Evolutionary conservation across 1,140 invertebrate species (phyloP).

Genomic region (Heliothis subflexa): DNA sequence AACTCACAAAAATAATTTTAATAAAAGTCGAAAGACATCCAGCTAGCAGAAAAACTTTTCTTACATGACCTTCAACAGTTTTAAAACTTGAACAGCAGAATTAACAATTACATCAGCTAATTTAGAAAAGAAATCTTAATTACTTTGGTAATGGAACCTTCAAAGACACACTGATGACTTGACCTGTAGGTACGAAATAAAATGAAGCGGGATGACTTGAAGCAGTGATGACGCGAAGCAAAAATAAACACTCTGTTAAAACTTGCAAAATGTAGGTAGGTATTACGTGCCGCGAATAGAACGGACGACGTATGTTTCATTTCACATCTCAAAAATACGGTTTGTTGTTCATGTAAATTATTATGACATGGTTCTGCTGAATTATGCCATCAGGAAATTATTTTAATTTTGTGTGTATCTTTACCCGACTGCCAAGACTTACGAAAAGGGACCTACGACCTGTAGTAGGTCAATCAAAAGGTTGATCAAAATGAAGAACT

Average conservation of each 20-base stretch:
- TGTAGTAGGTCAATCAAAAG: too few species aligned
- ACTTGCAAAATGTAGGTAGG: slow-evolving; percentile 33
- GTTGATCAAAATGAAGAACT: too few species aligned
- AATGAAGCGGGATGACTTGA: slow-evolving; percentile 10
- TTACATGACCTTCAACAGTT: too few species aligned
- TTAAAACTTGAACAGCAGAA: too few species aligned
- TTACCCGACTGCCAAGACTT: too few species aligned
- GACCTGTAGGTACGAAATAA: slow-evolving; percentile 12
- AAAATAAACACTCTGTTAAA: slow-evolving; percentile 24
- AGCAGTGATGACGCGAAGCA: not conserved
- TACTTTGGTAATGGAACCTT: not conserved
- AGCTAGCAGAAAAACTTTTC: too few species aligned
- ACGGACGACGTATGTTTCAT: slow-evolving; percentile 36
- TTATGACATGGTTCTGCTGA: slow-evolving; percentile 22
- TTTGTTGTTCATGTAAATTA: slow-evolving; percentile 39
- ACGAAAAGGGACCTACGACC: too few species aligned
- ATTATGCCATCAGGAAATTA: not conserved
- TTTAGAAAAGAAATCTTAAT: not conserved
- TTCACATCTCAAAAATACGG: slow-evolving; percentile 28
- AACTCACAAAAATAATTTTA: too few species aligned
- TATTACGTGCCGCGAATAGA: slow-evolving; percentile 7
- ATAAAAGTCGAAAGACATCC: too few species aligned
- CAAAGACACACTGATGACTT: slow-evolving; percentile 1
- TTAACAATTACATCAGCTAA: too few species aligned
- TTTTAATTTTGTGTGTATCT: not conserved